Base-by-base conservation (phyloP, 2,888 invertebrate genomes). In the Conomelus anceps region DNA sequence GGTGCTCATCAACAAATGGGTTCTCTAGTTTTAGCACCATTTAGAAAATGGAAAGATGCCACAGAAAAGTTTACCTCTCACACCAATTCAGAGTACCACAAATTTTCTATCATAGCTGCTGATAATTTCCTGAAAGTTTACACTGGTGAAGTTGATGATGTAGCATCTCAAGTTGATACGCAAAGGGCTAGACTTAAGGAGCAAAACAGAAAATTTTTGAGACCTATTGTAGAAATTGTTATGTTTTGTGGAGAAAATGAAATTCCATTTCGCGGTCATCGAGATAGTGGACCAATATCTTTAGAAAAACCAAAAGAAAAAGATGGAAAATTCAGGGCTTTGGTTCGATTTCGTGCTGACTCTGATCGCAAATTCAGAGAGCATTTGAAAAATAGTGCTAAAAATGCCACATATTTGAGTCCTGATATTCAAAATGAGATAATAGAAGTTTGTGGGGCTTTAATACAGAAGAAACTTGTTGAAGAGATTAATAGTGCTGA, bases 361-460 rank as follows among this genome's bases (percentile, higher is more conserved):
- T 9, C 23, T 85, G 22, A 22, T 17, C n/a, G n/a, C n/a, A n/a
- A n/a, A n/a, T n/a, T n/a, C n/a, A n/a, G n/a, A 84, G 84, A 11
- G 3, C 84, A 84, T 84, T 6, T 84, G 6, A 84, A 88, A 86
- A 86, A n/a, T 11, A 84, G 63, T 22, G 23, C 23, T 22, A 85
- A 88, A 87, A 91, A 91, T 88, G 90, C 91, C 13, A 88, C 89
- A 22, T 92, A 92, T 89, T 34, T 89, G 22, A 91, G 91, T 29
- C 84, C 88, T 6, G 84, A 63, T 17, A 89, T 91, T 22, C 91
- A 91, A 90, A 91, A 91, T 89, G 89, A 91, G 34, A 87, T 91
- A 11, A 91, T 91, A 22, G 23, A 89, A 0, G 22, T 85, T 6
- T 91, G 90, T 34, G 90, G 88, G 17, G 84, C 63, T 11, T 24